Base-by-base conservation (phyloP, 1,140 invertebrate species). In the Lordiphosa collinella region DNA sequence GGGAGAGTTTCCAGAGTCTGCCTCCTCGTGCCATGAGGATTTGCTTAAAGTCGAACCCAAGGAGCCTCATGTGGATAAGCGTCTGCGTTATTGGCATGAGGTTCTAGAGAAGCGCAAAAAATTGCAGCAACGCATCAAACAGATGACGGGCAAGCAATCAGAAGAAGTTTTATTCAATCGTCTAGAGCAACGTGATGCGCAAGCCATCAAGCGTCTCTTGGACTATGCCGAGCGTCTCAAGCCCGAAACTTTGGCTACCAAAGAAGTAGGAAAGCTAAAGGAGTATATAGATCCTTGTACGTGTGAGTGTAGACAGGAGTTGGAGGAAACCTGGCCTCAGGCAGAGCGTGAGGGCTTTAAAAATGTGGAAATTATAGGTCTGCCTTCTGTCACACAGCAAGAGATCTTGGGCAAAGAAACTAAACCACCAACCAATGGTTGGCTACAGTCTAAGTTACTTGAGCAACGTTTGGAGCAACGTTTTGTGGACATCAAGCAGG, bases 121-220 rank as follows among this genome's bases (percentile, higher is more conserved):
- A 13, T 32, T 88, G 32, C 67, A 80, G 32, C 5, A 56, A 11
- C 60, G 63, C 1, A 56, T 88, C 0, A 58, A 82, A 22, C 4
- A 11, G 4, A 10, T 65, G 25, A 79, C 64, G 0, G 66, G 70
- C 0, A 87, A 87, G 8, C 11, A 11, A 9, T 60, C 76, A 3
- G 58, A 59, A 2, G 52, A 79, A 4, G 67, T 88, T n/a, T 60
- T 86, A 1, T 84, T 76, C 34, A 86, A 79, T 67, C 72, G 76
- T 2, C 58, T 79, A 2, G 73, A 88, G 8, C 56, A 73, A 18
- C 66, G 80, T 1, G 61, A 88, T 38, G 76, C 63, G 35, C 55
- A 86, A 41, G 86, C 57, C 1, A 31, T 88, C 9, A 46, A 68
- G 22, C 73, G 73, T 0, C 2, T 88, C 1, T 12, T 88, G 14